Evolutionary conservation across 2,113 vertebrate species (phyloP).

Genomic region (Anhinga anhinga): DNA sequence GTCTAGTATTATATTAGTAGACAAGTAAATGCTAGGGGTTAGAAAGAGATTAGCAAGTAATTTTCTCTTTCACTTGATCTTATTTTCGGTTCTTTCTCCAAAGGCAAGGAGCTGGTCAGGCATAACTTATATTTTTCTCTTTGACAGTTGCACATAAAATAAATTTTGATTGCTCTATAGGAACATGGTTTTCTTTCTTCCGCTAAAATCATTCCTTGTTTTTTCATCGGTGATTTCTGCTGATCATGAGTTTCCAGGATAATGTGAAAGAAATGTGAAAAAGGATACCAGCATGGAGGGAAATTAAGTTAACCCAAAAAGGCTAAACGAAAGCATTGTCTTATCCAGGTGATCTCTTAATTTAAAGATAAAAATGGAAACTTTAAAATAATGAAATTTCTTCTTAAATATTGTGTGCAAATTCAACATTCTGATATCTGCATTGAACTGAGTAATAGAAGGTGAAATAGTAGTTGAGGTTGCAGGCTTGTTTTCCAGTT

Average conservation of each 20-base stretch:
- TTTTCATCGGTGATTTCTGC: neutral
- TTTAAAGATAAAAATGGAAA: neutral
- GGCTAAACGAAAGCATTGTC: neutral
- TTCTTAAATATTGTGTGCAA: neutral
- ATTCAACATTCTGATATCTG: neutral
- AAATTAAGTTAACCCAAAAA: neutral
- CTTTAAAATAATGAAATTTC: neutral
- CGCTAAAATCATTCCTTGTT: neutral
- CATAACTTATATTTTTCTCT: neutral
- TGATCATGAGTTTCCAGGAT: neutral
- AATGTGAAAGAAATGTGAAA: neutral
- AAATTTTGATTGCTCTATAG: neutral
- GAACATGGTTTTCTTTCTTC: neutral
- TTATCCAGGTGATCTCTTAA: neutral
- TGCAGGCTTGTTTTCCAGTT: neutral
- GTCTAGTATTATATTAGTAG: neutral
- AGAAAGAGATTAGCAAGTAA: slow-evolving; percentile 24
- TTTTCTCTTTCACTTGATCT: slow-evolving; percentile 25
- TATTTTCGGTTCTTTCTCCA: slow-evolving; percentile 15
- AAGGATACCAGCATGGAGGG: neutral
- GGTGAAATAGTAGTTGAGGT: neutral
- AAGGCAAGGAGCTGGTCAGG: neutral
- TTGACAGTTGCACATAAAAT: neutral
- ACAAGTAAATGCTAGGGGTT: slow-evolving; percentile 35
- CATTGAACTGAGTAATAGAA: neutral